Conservation (phyloP, 1,140 invertebrate genomes). For the Trichonephila clavata region DNA sequence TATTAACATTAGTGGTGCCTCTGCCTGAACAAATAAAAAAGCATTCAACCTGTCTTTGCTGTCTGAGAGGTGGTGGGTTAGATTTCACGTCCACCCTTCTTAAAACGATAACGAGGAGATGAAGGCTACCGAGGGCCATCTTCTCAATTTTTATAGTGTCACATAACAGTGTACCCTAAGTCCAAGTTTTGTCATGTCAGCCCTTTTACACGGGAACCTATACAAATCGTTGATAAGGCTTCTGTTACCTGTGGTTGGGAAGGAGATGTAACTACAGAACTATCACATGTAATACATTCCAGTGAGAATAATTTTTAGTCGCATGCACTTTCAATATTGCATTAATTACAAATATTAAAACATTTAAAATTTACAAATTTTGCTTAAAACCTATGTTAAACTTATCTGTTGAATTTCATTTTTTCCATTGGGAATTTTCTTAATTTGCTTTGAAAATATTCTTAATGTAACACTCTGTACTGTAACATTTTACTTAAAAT, state of each 20-base stretch:
- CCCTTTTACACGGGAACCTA: constrained; percentile 14
- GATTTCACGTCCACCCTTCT: constrained; percentile 49
- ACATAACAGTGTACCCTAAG: not conserved
- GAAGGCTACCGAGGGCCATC: constrained; percentile 34
- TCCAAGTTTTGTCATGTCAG: constrained; percentile 64
- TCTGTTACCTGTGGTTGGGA: constrained; percentile 76
- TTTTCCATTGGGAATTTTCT: too few relatives aligned
- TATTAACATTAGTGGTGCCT: constrained; percentile 78
- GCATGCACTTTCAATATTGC: too few relatives aligned
- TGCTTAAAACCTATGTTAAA: too few relatives aligned
- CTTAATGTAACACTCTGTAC: too few relatives aligned
- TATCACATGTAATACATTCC: not conserved
- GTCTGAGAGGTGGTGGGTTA: constrained; percentile 59
- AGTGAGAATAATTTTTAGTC: too few relatives aligned
- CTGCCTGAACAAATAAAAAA: constrained; percentile 79
- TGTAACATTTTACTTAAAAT: not conserved
- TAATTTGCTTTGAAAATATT: too few relatives aligned
- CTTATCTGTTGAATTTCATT: too few relatives aligned
- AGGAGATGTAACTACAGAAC: not conserved
- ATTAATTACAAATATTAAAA: too few relatives aligned
- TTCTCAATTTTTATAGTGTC: constrained; percentile 22
- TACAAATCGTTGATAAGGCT: constrained; percentile 15
- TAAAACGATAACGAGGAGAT: constrained; percentile 26
- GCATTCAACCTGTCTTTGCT: constrained; percentile 68
- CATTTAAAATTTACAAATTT: too few relatives aligned